Conservation (phyloP, 2,888 invertebrate species). For the Aplocera efformata region DNA sequence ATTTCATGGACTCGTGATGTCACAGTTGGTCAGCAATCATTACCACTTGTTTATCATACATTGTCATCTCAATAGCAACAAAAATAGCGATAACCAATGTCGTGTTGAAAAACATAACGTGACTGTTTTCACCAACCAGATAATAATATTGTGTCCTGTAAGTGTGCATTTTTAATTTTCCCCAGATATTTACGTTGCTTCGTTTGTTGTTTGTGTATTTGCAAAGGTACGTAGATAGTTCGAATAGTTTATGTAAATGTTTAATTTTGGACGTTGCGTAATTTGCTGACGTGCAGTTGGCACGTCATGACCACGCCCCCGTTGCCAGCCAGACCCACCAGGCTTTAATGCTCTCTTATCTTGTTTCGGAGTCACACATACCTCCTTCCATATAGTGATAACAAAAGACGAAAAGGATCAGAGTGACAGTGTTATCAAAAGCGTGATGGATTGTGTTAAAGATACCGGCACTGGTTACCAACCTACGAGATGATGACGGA, state of each 20-base stretch:
- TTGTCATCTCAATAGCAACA: slow-evolving; percentile 16
- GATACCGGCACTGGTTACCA: slow-evolving; percentile 8
- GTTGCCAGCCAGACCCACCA: slow-evolving; percentile 39
- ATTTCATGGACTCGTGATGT: too few species aligned
- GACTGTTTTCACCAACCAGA: slow-evolving; percentile 9
- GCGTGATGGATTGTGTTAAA: slow-evolving; percentile 21
- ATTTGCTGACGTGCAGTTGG: slow-evolving; percentile 39
- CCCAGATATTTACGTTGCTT: slow-evolving; percentile 8
- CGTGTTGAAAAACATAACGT: slow-evolving; percentile 19
- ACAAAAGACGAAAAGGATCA: background rate
- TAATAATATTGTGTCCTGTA: slow-evolving; percentile 5
- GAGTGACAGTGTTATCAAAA: slow-evolving; percentile 17
- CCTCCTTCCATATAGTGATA: slow-evolving; percentile 12
- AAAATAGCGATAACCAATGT: slow-evolving; percentile 13
- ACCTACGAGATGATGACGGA: background rate
- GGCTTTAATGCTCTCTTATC: slow-evolving; percentile 34
- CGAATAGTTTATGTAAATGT: slow-evolving; percentile 18
- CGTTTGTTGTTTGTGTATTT: slow-evolving; percentile 16
- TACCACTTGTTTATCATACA: slow-evolving; percentile 15
- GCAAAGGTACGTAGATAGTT: slow-evolving; percentile 15
- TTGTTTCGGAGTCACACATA: slow-evolving; percentile 27
- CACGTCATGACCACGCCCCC: slow-evolving; percentile 70
- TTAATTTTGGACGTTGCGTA: slow-evolving; percentile 43
- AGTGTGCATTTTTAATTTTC: slow-evolving; percentile 25
- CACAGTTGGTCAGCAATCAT: too few species aligned